These are phyloP conservation scores for Zonitis immaculata DNA, from an alignment of 2,888 invertebrate genomes.

Conservation along the genomic window DNA sequence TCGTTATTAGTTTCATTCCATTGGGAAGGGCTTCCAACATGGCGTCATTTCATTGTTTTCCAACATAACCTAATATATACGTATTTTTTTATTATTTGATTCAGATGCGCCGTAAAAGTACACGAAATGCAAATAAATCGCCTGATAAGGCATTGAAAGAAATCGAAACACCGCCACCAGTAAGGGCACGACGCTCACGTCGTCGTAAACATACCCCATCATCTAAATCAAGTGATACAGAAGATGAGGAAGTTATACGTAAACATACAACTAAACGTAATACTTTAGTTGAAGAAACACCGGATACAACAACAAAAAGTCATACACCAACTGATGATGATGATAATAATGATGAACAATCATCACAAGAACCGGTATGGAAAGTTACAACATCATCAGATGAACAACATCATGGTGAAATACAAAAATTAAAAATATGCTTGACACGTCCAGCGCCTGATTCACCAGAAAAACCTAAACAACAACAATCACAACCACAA, in stretches of 20 bases:
- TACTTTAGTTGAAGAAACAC: slow-evolving; percentile 20
- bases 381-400: slow-evolving; percentile 50
- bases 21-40: slow-evolving; percentile 5
- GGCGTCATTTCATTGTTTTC: slow-evolving; percentile 6
- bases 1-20: not conserved
- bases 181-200: slow-evolving; percentile 47
- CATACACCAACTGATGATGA: slow-evolving; percentile 17
- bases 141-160: slow-evolving; percentile 56
- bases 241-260: slow-evolving; percentile 26
- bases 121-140: slow-evolving; percentile 61
- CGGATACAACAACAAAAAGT: slow-evolving; percentile 32
- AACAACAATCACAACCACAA: too few relatives aligned
- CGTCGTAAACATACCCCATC: slow-evolving; percentile 48
- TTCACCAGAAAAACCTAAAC: slow-evolving; percentile 53
- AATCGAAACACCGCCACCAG: slow-evolving; percentile 32
- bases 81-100: slow-evolving; percentile 20
- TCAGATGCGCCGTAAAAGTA: slow-evolving; percentile 71
- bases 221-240: slow-evolving; percentile 38
- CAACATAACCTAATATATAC: slow-evolving; percentile 16
- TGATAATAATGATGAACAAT: not conserved
- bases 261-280: not conserved
- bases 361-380: slow-evolving; percentile 50
- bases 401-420: slow-evolving; percentile 54
- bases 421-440: slow-evolving; percentile 62
- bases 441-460: slow-evolving; percentile 55